phyloP scores from a whole-genome alignment of 2,113 vertebrate genomes.

The Sphaerodactylus townsendi region DNA sequence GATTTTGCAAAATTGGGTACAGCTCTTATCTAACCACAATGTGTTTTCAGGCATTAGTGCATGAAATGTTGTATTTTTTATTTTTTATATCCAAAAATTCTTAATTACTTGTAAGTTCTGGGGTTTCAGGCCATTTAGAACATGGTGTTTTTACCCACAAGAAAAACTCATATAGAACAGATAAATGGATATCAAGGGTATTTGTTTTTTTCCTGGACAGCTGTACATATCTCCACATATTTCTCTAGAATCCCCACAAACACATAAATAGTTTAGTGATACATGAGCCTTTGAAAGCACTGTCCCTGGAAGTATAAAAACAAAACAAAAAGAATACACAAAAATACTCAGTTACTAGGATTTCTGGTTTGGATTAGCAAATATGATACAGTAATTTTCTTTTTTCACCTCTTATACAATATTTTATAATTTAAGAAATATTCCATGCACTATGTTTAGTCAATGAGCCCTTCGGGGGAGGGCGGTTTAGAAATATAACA shows the following conservation, averaged over 20 bases:
- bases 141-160: not conserved
- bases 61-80: conserved; percentile 39
- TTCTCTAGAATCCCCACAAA: not conserved
- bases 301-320: not conserved
- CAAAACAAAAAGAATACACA: not conserved
- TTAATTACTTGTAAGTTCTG: conserved; percentile 16
- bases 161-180: not conserved
- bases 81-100: not conserved
- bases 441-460: not conserved
- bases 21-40: conserved; percentile 35
- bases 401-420: not conserved
- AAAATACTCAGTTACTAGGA: not conserved
- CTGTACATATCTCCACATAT: not conserved
- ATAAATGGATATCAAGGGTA: not conserved
- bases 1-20: conserved; percentile 43
- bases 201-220: not conserved
- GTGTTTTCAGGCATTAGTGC: conserved; percentile 34
- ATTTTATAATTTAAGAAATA: not conserved
- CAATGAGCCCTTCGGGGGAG: no score
- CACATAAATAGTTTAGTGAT: not conserved
- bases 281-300: not conserved
- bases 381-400: not conserved
- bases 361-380: conserved; percentile 21
- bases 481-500: no score
- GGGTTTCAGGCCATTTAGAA: conserved; percentile 15